Evolutionary conservation across 2,888 invertebrate genomes (phyloP), one percentile per base, ranked within the genome.

Genomic region (Synanthedon myopaeformis): DNA sequence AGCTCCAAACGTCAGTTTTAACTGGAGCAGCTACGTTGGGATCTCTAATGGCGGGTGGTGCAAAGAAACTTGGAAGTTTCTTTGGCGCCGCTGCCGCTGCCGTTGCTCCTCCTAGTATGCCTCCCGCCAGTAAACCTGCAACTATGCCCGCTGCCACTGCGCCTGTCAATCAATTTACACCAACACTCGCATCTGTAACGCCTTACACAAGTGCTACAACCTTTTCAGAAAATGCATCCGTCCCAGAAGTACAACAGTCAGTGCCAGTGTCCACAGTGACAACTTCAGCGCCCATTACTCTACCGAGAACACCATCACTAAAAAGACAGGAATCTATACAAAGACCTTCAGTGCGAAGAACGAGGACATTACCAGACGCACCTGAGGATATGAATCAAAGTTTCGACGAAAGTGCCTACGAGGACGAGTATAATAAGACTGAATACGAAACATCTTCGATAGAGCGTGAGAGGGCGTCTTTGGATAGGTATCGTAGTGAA

Each of bases 391-490:
- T 80, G 69, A 58, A 67, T 62, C 74, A 77, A 61, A 79, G 79
- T 74, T 84, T 79, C 65, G 84, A 86, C 67, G 86, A 86, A 84
- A 85, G 86, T 86, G 86, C 86, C 86, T 87, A 85, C 75, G 87
- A 87, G 62, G 84, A 86, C 64, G 86, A 87, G 76, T 85, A 84
- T 70, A 65, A 85, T 79, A 85, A 86, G 86, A 85, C 87, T 86
- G 86, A 85, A 73, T 77, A 76, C 65, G 84, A 86, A 76, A 81
- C 81, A 82, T 64, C 69, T 64, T 64, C 69, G 63, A 72, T 72
- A 67, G 84, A 85, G 58, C 78, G 75, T 54, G 82, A 82, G 55
- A 79, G 79, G 63, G 73, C 74, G 54, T 84, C 86, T 65, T 71
- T 85, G 61, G 84, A 86, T 58, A 81, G 81, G 76, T 86, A 79